These are phyloP conservation scores for Chrysaora quinquecirrha DNA, from an alignment of 30 jellyfish, hydroid and myxozoan species.

Conservation along the genomic window DNA sequence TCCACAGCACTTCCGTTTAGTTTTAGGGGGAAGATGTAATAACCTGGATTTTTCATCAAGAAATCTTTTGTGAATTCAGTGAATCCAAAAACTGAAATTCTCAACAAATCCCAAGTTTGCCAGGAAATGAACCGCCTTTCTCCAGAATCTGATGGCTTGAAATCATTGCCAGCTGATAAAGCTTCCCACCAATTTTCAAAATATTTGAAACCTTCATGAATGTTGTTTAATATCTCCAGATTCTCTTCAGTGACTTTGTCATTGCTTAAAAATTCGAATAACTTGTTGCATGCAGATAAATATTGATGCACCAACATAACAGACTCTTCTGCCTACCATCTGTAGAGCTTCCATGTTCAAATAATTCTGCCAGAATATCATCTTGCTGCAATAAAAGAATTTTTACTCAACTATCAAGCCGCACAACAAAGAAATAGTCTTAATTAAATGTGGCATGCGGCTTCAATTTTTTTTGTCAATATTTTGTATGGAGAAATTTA, in stretches of 20 bases:
- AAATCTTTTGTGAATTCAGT: background rate
- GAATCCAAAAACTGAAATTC: slow-evolving; percentile 14
- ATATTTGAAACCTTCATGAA: slow-evolving; percentile 8
- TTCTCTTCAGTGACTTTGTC: slow-evolving; percentile 4
- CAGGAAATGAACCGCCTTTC: slow-evolving; percentile 10
- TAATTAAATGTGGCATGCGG: background rate
- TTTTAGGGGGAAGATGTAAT: slow-evolving; percentile 9
- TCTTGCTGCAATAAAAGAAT: background rate
- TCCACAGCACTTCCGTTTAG: slow-evolving; percentile 14
- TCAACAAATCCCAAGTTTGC: slow-evolving; percentile 24
- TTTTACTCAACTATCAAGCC: background rate
- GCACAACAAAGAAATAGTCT: slow-evolving; percentile 1
- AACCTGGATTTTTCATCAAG: background rate
- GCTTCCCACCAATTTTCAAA: slow-evolving; percentile 4
- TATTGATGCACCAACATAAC: background rate
- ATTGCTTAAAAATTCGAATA: background rate
- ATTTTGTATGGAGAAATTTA: background rate
- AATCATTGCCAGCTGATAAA: slow-evolving; percentile 4
- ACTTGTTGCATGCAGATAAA: background rate
- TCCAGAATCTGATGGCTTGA: slow-evolving; percentile 5
- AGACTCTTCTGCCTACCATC: slow-evolving; percentile 1
- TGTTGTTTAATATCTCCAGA: background rate
- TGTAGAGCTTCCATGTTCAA: background rate
- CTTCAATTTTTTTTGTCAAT: background rate
- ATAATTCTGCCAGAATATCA: background rate